Percentiles rank a stretch among this genome's conserved stretches.
These are phyloP conservation scores for Ameiurus melas DNA, from an alignment of 2,113 vertebrate species.

Conservation along the genomic window DNA sequence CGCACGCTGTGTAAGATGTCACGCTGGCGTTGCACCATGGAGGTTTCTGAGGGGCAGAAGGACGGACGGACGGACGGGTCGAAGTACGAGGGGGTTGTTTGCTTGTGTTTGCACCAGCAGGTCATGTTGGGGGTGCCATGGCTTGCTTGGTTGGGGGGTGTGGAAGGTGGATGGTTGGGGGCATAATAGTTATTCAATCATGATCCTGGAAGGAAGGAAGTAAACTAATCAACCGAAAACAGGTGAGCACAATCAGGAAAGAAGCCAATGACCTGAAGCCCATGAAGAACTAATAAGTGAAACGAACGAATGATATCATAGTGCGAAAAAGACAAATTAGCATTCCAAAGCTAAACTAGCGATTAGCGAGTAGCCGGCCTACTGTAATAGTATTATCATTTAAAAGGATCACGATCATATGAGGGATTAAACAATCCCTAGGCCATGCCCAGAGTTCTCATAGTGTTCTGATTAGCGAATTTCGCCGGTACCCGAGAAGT, in stretches of 20 bases:
- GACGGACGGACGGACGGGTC: not conserved
- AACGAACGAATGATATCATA: not conserved
- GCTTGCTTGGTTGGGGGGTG: too few relatives aligned
- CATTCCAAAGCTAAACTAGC: not conserved
- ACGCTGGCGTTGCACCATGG: not conserved
- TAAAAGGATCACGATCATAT: not conserved
- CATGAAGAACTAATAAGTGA: not conserved
- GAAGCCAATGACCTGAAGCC: not conserved
- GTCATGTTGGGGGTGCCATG: not conserved
- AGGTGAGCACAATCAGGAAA: not conserved
- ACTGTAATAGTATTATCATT: too few relatives aligned
- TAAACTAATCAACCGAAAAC: not conserved
- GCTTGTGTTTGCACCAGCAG: not conserved
- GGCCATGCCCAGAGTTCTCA: not conserved
- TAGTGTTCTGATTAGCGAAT: not conserved
- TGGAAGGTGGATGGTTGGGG: not conserved
- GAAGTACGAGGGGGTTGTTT: not conserved
- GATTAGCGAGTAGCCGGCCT: not conserved
- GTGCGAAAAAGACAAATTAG: not conserved
- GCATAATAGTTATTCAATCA: not conserved
- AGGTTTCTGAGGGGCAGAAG: slow-evolving; percentile 2
- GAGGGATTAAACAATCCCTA: too few relatives aligned
- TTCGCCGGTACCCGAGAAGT: too few relatives aligned
- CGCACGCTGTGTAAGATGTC: not conserved
- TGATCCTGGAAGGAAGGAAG: not conserved